Base-by-base conservation (phyloP, 2,888 invertebrate species). In the Teleogryllus oceanicus region DNA sequence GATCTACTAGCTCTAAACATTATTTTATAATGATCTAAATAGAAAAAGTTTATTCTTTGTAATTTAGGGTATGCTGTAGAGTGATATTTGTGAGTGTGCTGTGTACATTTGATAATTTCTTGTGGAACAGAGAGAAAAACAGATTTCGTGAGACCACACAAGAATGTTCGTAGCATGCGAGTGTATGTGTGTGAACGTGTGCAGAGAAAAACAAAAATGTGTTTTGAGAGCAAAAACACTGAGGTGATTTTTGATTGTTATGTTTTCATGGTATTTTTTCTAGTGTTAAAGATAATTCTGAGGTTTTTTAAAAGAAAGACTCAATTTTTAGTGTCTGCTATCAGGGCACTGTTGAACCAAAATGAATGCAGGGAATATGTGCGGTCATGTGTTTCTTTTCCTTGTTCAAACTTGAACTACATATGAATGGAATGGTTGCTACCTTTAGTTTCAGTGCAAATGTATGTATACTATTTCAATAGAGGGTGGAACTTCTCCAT, bases 161-260 rank as follows among this genome's bases (percentile, higher is more conserved):
- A 62, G 16, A 13, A 18, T 18, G n/a, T 13, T 18, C 37, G 37
- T 37, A 37, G 62, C 62, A 13, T 62, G 62, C n/a, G 62, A 62
- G 62, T 62, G 13, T 18, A 62, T 62, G 13, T 62, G 16, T 62
- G 37, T 62, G 62, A 62, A 62, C 16, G n/a, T 13, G 16, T 18
- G 62, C 13, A 13, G 11, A n/a, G 62, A 62, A 62, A 62, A 18
- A n/a, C 62, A 62, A n/a, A 13, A 62, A 13, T 5, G 37, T 37
- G 37, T 37, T 37, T 37, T 37, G 37, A 37, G 37, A 37, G 10
- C 37, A 37, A 37, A 37, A 37, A 37, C 37, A 37, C n/a, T 62
- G 62, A 18, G 62, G 62, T 62, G 62, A 62, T 62, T 62, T 62
- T 62, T 62, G 13, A 62, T 62, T 62, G 62, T 62, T 62, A 62